A percentile compares a stretch with the other conserved stretches of the same genome.
These are phyloP conservation scores for Eueides isabella DNA, from an alignment of 1,140 invertebrate genomes.

Conservation along the genomic window DNA sequence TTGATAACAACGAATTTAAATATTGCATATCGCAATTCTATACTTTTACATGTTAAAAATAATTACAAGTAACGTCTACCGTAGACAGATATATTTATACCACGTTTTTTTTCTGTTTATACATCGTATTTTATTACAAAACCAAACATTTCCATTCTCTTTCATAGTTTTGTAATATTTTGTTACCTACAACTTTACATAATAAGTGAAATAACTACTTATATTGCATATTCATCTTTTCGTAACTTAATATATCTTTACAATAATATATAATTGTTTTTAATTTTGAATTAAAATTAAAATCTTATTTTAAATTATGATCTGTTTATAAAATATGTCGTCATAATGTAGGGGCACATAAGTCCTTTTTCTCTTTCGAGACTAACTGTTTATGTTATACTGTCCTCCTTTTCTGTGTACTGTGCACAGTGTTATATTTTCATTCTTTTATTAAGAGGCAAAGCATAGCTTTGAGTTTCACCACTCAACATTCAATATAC, in stretches of 20 bases:
- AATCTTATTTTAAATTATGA: too few species aligned
- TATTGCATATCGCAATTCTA: not conserved
- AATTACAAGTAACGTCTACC: not conserved
- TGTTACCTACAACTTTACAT: not conserved
- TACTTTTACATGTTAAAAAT: not conserved
- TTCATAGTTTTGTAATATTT: slow-evolving; percentile 1
- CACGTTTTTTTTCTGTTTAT: not conserved
- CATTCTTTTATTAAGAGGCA: too few species aligned
- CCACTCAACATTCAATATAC: too few species aligned
- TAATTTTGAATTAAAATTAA: too few species aligned
- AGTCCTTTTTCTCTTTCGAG: too few species aligned
- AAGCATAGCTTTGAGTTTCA: too few species aligned
- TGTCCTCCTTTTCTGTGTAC: too few species aligned
- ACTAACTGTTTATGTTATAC: too few species aligned
- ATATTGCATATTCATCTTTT: not conserved
- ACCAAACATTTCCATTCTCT: not conserved
- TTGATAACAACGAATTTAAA: not conserved
- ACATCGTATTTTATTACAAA: not conserved
- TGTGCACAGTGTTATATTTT: too few species aligned
- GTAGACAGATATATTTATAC: not conserved
- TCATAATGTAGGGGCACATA: too few species aligned
- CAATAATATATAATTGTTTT: not conserved
- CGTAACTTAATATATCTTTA: not conserved
- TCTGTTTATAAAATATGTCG: too few species aligned
- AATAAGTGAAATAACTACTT: not conserved